Evolutionary conservation across 2,888 invertebrate genomes (phyloP).

Genomic region (Nezara viridula): DNA sequence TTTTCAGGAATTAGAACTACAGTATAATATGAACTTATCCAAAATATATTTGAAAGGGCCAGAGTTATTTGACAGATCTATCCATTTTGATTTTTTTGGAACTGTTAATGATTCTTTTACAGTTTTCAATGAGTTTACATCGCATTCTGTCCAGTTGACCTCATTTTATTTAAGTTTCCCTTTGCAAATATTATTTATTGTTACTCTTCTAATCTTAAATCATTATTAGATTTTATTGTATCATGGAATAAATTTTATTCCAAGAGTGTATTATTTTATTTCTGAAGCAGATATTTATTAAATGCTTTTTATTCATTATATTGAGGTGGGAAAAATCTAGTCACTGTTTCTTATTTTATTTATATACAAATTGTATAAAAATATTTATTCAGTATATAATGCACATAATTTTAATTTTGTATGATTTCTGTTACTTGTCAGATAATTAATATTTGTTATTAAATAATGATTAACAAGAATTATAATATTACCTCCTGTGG

Average conservation of each 20-base stretch:
- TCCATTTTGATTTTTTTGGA: slow-evolving; percentile 16
- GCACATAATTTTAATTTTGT: neutral
- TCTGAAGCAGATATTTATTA: neutral
- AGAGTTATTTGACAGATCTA: neutral
- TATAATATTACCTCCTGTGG: neutral
- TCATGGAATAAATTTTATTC: neutral
- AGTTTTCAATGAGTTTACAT: neutral
- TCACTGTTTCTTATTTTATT: neutral
- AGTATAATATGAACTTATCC: neutral
- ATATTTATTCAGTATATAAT: neutral
- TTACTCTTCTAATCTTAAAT: neutral
- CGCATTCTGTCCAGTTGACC: neutral
- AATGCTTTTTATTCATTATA: neutral
- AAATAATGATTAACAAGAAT: neutral
- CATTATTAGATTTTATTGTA: neutral
- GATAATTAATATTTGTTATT: neutral
- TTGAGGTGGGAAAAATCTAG: neutral
- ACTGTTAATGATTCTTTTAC: neutral
- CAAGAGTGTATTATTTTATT: neutral
- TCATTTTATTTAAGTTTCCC: slow-evolving; percentile 3
- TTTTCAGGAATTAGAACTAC: slow-evolving; percentile 24
- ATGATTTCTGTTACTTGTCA: neutral
- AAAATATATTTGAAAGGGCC: neutral
- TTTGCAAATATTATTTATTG: slow-evolving; percentile 2
- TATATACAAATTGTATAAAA: neutral